These are phyloP conservation scores for Nomada ferruginata DNA, from an alignment of 2,888 invertebrate genomes.

Conservation along the genomic window DNA sequence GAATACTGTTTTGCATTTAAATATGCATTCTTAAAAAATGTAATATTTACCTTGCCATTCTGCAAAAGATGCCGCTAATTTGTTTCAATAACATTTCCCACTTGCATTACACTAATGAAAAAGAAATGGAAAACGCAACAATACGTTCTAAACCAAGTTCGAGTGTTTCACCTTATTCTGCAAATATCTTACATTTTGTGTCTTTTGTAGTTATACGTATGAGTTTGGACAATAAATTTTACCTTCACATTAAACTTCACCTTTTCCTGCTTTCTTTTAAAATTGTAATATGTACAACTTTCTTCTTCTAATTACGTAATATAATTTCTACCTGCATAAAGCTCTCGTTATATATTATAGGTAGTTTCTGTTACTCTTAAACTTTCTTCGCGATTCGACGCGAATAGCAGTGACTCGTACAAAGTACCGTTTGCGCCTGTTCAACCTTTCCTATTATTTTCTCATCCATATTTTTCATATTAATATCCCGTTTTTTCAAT, in stretches of 20 bases:
- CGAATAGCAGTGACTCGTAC: slow-evolving; percentile 9
- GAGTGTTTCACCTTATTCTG: not conserved
- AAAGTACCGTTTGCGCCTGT: slow-evolving; percentile 31
- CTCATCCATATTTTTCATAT: slow-evolving; percentile 24
- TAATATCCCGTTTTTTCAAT: slow-evolving; percentile 16
- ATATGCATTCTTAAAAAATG: no score
- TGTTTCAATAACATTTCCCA: not conserved
- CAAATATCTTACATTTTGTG: not conserved
- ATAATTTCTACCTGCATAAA: not conserved
- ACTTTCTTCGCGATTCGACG: slow-evolving; percentile 13
- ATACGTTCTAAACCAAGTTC: no score
- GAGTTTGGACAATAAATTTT: not conserved
- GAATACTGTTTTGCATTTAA: no score
- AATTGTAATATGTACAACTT: slow-evolving; percentile 26
- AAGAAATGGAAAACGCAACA: no score
- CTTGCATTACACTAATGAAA: not conserved
- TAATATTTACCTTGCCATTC: no score
- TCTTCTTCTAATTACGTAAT: slow-evolving; percentile 32
- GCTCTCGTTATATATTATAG: not conserved
- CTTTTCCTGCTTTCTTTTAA: not conserved
- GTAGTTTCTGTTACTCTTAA: slow-evolving; percentile 19
- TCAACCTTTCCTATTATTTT: slow-evolving; percentile 25
- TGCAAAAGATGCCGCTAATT: not conserved
- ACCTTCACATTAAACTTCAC: slow-evolving; percentile 1
- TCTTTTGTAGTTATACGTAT: not conserved